These are phyloP conservation scores for Tinea trinotella DNA, from an alignment of 2,888 invertebrate species.

Conservation along the genomic window DNA sequence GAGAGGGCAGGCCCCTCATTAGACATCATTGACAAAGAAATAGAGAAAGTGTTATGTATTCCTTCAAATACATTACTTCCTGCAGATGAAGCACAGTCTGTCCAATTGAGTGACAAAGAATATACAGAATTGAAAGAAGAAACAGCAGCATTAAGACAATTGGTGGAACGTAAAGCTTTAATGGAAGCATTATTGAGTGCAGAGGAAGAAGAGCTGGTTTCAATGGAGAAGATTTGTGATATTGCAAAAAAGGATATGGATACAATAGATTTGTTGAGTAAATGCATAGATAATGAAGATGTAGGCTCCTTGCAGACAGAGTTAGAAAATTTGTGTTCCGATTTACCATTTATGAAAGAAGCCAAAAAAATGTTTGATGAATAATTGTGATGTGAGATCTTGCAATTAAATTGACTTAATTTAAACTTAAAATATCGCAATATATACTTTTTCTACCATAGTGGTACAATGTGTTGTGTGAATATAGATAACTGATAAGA, in stretches of 20 bases:
- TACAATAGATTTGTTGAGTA: conserved; percentile 42
- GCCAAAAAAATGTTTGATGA: conserved; percentile 28
- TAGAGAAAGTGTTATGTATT: conserved; percentile 47
- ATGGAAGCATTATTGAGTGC: conserved; percentile 52
- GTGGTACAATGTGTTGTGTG: neutral
- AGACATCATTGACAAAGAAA: conserved; percentile 47
- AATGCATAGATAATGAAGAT: conserved; percentile 34
- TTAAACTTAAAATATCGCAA: too few species aligned
- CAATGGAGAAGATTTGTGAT: conserved; percentile 51
- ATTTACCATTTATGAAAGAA: conserved; percentile 39
- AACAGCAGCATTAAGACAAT: conserved; percentile 39
- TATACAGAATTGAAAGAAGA: conserved; percentile 48
- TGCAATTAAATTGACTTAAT: too few species aligned
- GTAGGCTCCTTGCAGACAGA: conserved; percentile 39
- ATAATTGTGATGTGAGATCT: too few species aligned
- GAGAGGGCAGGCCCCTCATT: conserved; percentile 51
- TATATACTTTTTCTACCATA: too few species aligned
- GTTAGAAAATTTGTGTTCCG: conserved; percentile 45
- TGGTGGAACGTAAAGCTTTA: conserved; percentile 51
- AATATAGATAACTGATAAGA: neutral
- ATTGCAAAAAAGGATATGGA: conserved; percentile 56
- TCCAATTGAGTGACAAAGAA: conserved; percentile 47
- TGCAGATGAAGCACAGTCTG: conserved; percentile 51
- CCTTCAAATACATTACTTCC: conserved; percentile 53
- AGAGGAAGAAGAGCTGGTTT: conserved; percentile 50